phyloP scores from a whole-genome alignment of 1,140 invertebrate species.

The Capitella teleta region DNA sequence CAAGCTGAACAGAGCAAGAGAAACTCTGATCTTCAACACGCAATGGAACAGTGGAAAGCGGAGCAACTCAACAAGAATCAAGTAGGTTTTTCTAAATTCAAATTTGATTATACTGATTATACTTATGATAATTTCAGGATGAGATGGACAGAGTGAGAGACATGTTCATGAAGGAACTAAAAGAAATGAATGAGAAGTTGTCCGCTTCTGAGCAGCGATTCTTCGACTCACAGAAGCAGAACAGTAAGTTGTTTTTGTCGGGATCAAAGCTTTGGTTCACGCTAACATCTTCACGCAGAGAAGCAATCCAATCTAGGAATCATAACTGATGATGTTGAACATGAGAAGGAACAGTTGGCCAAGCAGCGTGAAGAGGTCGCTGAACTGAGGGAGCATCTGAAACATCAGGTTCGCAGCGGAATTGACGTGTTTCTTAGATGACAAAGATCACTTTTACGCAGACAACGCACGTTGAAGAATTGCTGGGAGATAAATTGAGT shows the following conservation, averaged over 20 bases:
- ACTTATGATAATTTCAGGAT: slow-evolving; percentile 13
- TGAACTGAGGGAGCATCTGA: slow-evolving; percentile 24
- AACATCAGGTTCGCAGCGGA: slow-evolving; percentile 19
- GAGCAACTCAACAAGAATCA: background rate
- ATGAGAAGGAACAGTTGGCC: slow-evolving; percentile 22
- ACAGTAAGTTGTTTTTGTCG: background rate
- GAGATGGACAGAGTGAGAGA: slow-evolving; percentile 26
- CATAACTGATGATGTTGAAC: slow-evolving; percentile 27
- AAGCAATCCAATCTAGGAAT: slow-evolving; percentile 30
- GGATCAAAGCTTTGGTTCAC: background rate
- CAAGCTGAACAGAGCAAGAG: background rate
- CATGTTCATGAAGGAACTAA: slow-evolving; percentile 28
- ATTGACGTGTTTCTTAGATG: background rate
- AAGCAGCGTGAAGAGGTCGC: slow-evolving; percentile 28
- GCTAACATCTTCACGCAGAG: slow-evolving; percentile 5
- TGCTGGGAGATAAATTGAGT: slow-evolving; percentile 17
- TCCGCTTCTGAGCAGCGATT: slow-evolving; percentile 18
- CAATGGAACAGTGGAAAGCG: slow-evolving; percentile 7
- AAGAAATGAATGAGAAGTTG: slow-evolving; percentile 25
- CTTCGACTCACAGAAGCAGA: background rate
- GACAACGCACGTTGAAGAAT: slow-evolving; percentile 18
- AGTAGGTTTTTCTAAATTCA: background rate
- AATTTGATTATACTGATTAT: background rate
- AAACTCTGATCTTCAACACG: background rate
- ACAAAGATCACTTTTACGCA: slow-evolving; percentile 9